phyloP scores from a whole-genome alignment of 1,140 invertebrate genomes.

The Habropoda laboriosa region DNA sequence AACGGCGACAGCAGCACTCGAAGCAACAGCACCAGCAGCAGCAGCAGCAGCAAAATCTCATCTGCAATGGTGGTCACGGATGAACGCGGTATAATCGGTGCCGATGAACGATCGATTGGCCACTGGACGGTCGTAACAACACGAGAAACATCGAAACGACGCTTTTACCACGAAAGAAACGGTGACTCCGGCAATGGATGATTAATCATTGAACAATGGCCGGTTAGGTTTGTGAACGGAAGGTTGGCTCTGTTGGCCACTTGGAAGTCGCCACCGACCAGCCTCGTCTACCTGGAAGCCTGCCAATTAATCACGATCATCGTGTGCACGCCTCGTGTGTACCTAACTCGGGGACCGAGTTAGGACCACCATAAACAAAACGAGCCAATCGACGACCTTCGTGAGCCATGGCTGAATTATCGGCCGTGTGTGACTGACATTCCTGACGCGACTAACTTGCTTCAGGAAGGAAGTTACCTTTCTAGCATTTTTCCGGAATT shows the following conservation, averaged over 20 bases:
- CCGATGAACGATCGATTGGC: constrained; percentile 50
- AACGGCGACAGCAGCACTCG: neutral
- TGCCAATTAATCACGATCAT: constrained; percentile 75
- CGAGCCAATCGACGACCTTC: constrained; percentile 50
- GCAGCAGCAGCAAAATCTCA: neutral
- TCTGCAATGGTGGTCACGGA: constrained; percentile 31
- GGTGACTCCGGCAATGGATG: constrained; percentile 70
- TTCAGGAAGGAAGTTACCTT: constrained; percentile 10
- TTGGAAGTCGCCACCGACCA: constrained; percentile 62
- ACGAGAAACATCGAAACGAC: constrained; percentile 57
- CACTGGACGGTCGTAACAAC: constrained; percentile 39
- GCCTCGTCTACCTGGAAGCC: constrained; percentile 72
- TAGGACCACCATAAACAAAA: constrained; percentile 74
- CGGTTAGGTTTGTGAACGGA: constrained; percentile 34
- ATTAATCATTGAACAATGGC: constrained; percentile 78
- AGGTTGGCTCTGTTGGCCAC: constrained; percentile 54
- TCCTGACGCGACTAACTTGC: constrained; percentile 31
- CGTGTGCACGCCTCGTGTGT: constrained; percentile 60
- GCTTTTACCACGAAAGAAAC: constrained; percentile 55
- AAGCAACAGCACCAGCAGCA: neutral
- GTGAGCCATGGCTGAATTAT: constrained; percentile 68
- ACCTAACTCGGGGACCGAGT: constrained; percentile 67
- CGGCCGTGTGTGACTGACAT: constrained; percentile 71
- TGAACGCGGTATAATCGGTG: constrained; percentile 48
- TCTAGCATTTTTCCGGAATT: no score